phyloP scores from a whole-genome alignment of 1,140 invertebrate genomes.

The Mercenaria mercenaria region DNA sequence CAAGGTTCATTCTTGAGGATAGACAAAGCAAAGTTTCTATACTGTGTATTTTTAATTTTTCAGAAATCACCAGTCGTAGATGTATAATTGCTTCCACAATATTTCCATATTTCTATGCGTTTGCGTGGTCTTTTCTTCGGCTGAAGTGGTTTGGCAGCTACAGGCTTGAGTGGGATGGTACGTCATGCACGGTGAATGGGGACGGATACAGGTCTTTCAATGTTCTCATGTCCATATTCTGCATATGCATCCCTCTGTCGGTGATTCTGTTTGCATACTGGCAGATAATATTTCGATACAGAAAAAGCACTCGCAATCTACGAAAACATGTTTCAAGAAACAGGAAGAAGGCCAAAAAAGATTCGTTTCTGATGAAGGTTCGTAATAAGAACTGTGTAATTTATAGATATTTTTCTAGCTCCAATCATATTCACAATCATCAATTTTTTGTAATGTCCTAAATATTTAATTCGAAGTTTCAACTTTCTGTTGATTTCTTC shows the following conservation, averaged over 20 bases:
- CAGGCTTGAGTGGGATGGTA: slow-evolving; percentile 83
- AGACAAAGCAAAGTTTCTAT: too few species aligned
- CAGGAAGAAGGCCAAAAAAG: neutral
- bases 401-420: too few species aligned
- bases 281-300: neutral
- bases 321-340: neutral
- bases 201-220: slow-evolving; percentile 74
- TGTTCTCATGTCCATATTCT: slow-evolving; percentile 71
- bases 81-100: slow-evolving; percentile 18
- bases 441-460: too few species aligned
- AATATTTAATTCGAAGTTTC: too few species aligned
- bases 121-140: slow-evolving; percentile 75
- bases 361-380: neutral
- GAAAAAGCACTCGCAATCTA: neutral
- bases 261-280: slow-evolving; percentile 73
- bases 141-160: slow-evolving; percentile 81
- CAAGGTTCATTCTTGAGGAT: too few species aligned
- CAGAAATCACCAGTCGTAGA: neutral
- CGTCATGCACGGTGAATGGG: slow-evolving; percentile 85
- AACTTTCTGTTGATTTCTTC: too few species aligned
- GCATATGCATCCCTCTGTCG: slow-evolving; percentile 71
- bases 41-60: too few species aligned
- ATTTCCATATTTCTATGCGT: slow-evolving; percentile 70
- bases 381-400: too few species aligned
- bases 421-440: too few species aligned